Evolutionary conservation across 64 coral and sea anemone genomes (phyloP).

Genomic region (Pocillopora damicornis): DNA sequence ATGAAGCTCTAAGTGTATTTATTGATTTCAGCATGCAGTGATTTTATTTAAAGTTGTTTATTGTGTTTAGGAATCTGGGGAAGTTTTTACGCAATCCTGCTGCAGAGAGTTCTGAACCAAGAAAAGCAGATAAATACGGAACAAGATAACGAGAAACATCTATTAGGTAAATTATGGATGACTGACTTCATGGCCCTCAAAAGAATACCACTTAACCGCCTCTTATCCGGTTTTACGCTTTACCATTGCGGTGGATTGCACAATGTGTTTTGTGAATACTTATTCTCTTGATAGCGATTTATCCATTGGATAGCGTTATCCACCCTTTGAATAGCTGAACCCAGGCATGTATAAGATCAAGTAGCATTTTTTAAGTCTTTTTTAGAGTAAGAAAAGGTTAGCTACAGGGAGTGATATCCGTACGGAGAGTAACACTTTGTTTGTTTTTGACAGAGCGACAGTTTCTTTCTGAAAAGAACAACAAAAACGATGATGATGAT

Average conservation of each 20-base stretch:
- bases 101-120: constrained; percentile 63
- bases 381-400: too few relatives aligned
- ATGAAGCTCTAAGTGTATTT: neutral
- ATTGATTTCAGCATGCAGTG: neutral
- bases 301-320: too few relatives aligned
- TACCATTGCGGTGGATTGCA: too few relatives aligned
- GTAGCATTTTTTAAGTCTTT: too few relatives aligned
- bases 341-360: too few relatives aligned
- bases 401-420: too few relatives aligned
- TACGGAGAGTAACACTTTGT: neutral
- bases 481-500: neutral
- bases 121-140: neutral
- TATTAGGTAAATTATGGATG: constrained; percentile 5
- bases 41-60: neutral
- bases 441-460: constrained; percentile 2
- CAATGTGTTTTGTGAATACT: too few relatives aligned
- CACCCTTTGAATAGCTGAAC: too few relatives aligned
- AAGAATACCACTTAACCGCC: too few relatives aligned
- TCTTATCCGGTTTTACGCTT: too few relatives aligned
- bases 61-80: constrained; percentile 73
- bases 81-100: constrained; percentile 80
- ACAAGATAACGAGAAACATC: constrained; percentile 10
- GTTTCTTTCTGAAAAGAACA: neutral
- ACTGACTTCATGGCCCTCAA: too few relatives aligned
- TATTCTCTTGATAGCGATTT: too few relatives aligned